Evolutionary conservation across 2,113 vertebrate genomes (phyloP).

Genomic region (Corynorhinus townsendii): DNA sequence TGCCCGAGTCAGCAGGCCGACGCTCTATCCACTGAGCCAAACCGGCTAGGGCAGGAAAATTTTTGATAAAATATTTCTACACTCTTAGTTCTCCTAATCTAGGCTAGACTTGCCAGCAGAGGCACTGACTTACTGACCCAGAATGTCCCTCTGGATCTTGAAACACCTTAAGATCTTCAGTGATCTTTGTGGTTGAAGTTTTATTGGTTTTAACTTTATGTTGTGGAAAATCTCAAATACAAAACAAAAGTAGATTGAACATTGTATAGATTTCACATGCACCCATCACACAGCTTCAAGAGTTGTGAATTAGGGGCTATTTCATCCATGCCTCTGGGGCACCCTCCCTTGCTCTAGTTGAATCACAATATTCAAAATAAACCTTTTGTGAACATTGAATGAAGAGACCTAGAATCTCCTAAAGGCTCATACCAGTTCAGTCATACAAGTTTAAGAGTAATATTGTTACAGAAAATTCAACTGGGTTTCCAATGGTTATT

Average conservation of each 20-base stretch:
- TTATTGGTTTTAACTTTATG: neutral
- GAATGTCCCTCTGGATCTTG: neutral
- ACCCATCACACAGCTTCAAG: neutral
- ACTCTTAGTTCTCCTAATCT: neutral
- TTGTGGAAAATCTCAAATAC: neutral
- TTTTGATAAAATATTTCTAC: neutral
- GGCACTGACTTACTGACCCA: neutral
- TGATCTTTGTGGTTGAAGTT: neutral
- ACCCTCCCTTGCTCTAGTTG: accelerated
- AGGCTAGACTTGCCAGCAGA: neutral
- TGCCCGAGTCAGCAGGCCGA: no score
- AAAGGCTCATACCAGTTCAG: neutral
- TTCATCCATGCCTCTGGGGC: neutral
- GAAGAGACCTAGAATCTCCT: neutral
- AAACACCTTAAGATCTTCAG: neutral
- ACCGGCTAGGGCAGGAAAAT: no score
- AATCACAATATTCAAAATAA: neutral
- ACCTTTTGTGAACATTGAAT: neutral
- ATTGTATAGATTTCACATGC: neutral
- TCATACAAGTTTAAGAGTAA: neutral
- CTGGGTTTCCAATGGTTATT: neutral
- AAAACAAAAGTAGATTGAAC: neutral
- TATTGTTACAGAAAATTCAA: neutral
- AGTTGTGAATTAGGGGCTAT: neutral
- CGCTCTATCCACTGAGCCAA: no score